These are phyloP conservation scores for Campoletis raptor DNA, from an alignment of 2,888 invertebrate genomes.

Conservation along the genomic window DNA sequence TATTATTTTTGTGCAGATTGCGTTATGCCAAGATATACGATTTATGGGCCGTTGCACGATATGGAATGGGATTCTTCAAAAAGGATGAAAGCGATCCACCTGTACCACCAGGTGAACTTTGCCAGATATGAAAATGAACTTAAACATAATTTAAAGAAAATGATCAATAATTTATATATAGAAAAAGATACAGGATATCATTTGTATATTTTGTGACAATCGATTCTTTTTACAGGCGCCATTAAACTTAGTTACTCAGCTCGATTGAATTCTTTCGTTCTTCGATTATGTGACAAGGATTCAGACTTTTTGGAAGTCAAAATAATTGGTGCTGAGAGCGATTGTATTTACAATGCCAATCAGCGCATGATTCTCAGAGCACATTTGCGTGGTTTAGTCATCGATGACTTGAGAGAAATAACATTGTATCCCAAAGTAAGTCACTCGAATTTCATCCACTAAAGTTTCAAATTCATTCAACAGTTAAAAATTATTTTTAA, in stretches of 20 bases:
- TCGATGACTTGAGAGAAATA: conserved; percentile 91
- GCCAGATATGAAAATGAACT: neutral
- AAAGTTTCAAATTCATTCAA: neutral
- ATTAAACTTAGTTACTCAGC: conserved; percentile 87
- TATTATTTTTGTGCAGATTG: conserved; percentile 73
- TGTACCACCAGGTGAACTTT: conserved; percentile 88
- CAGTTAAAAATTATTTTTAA: neutral
- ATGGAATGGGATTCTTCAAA: conserved; percentile 74
- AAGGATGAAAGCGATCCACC: conserved; percentile 87
- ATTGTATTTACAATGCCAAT: conserved; percentile 92
- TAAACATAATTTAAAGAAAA: neutral
- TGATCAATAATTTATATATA: neutral
- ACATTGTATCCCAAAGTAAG: conserved; percentile 91
- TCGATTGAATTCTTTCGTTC: conserved; percentile 87
- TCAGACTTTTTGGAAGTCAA: conserved; percentile 89
- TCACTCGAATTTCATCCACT: neutral
- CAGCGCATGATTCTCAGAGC: conserved; percentile 91
- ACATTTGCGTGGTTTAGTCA: conserved; percentile 88
- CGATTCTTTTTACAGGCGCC: conserved; percentile 83
- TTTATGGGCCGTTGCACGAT: conserved; percentile 72
- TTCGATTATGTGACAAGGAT: conserved; percentile 90
- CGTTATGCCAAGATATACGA: conserved; percentile 73
- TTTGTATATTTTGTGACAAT: neutral
- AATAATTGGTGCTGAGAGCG: conserved; percentile 89
- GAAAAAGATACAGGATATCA: neutral